Evolutionary conservation across 2,113 vertebrate species (phyloP).

Genomic region (Glareola pratincola): DNA sequence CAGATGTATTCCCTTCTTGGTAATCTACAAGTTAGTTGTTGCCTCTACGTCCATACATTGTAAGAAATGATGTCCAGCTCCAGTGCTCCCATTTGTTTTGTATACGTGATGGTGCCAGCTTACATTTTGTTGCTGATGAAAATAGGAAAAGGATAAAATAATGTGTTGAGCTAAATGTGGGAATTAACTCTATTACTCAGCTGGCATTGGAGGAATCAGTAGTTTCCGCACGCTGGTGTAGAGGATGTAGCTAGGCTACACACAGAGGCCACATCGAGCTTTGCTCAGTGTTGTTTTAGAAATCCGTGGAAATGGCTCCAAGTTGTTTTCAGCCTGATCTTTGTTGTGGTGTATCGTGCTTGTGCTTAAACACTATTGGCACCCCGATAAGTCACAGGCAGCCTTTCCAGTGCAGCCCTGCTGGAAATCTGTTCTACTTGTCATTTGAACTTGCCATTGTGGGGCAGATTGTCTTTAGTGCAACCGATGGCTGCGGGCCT

Average conservation of each 20-base stretch:
- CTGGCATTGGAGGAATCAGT: not conserved
- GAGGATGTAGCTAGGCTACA: not conserved
- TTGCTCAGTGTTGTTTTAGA: not conserved
- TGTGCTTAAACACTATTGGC: not conserved
- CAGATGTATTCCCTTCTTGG: not conserved
- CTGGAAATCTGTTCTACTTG: not conserved
- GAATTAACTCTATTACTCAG: not conserved
- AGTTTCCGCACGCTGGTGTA: not conserved
- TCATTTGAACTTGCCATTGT: not conserved
- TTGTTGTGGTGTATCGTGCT: not conserved
- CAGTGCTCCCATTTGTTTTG: not conserved
- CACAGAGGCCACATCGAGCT: not conserved
- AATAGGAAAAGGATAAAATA: not conserved
- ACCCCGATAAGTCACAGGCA: not conserved
- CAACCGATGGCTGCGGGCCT: not conserved
- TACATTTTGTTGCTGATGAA: not conserved
- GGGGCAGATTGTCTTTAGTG: not conserved
- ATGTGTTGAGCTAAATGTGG: not conserved
- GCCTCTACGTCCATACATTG: accelerated
- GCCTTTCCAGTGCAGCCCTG: not conserved
- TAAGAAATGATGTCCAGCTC: not conserved
- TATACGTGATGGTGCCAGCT: not conserved
- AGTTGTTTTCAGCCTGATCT: not conserved
- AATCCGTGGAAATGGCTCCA: not conserved
- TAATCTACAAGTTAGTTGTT: not conserved